Conservation (phyloP, 2,797 vertebrate species). For the Sardinella longiceps region DNA sequence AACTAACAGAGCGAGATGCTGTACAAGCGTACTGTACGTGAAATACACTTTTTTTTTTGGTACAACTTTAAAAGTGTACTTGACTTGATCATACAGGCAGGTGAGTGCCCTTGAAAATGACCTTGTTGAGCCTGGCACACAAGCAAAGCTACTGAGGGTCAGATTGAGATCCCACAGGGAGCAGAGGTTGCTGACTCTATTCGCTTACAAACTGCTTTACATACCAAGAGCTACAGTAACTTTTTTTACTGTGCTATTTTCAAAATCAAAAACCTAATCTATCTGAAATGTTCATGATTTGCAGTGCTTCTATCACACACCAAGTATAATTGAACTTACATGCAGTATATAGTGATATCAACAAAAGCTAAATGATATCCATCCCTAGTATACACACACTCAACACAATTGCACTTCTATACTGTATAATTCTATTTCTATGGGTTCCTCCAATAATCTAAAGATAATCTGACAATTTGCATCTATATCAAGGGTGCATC, state of each 20-base stretch:
- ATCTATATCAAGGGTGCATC: no score
- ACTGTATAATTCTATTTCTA: no score
- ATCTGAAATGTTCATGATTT: no score
- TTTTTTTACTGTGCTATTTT: background rate
- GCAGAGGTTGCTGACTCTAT: background rate
- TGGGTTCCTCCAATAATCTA: no score
- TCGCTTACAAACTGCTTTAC: background rate
- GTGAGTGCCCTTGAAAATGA: background rate
- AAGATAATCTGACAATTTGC: no score
- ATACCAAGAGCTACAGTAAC: background rate
- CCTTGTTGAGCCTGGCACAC: background rate
- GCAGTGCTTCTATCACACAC: no score
- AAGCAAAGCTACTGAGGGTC: background rate
- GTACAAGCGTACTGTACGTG: no score
- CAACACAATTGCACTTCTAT: no score
- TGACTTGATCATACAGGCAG: background rate
- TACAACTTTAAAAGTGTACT: background rate
- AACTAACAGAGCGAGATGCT: background rate
- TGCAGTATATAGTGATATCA: no score
- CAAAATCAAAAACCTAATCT: background rate
- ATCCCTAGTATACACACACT: no score
- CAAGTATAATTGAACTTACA: no score
- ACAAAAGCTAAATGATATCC: no score
- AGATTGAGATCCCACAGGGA: background rate
- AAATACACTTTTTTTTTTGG: background rate